A percentile compares a stretch with the other conserved stretches of the same genome.
phyloP scores from a whole-genome alignment of 2,113 vertebrate species.

The Mobula birostris region DNA sequence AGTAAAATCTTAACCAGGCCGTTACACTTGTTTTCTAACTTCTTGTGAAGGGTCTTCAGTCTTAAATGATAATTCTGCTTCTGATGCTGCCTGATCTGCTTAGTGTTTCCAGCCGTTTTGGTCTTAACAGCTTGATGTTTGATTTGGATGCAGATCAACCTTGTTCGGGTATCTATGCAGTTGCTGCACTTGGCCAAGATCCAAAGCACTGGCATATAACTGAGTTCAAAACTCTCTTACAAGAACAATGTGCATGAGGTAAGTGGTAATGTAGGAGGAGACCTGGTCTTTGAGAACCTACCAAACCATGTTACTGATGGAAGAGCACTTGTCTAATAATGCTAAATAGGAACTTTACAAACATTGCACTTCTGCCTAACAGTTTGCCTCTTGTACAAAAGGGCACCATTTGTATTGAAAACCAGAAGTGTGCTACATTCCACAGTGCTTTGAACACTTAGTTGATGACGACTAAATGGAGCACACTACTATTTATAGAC shows the following conservation, averaged over 20 bases:
- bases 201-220: background rate
- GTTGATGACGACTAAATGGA: background rate
- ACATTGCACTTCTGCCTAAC: background rate
- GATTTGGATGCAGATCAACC: background rate
- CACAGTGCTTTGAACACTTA: background rate
- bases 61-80: too few relatives aligned
- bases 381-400: background rate
- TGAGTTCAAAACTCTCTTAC: background rate
- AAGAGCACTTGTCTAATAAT: background rate
- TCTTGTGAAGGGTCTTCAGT: too few relatives aligned
- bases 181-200: background rate
- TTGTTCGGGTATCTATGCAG: background rate
- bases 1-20: too few relatives aligned
- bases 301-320: slow-evolving; percentile 11
- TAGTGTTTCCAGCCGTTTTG: too few relatives aligned
- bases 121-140: background rate
- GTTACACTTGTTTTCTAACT: too few relatives aligned
- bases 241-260: slow-evolving; percentile 12
- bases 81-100: too few relatives aligned
- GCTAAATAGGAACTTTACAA: background rate
- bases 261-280: background rate
- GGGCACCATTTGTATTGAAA: background rate
- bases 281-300: slow-evolving; percentile 6
- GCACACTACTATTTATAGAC: background rate
- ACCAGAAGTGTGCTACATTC: background rate